Conservation (phyloP, 2,888 invertebrate genomes). For the Poecilus cupreus region DNA sequence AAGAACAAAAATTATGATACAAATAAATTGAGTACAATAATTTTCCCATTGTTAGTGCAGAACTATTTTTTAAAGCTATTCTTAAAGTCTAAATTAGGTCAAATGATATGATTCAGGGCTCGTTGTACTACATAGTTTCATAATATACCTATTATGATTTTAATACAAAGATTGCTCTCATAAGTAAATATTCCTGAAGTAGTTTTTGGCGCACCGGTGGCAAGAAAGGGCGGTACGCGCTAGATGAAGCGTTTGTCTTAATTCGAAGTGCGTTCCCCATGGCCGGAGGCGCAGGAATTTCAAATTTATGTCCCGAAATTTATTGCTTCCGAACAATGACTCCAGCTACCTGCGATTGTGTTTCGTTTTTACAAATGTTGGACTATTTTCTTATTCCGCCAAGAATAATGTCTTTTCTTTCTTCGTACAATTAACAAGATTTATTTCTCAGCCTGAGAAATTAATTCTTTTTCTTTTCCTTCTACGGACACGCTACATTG, state of each 20-base stretch:
- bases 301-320: constrained; percentile 54
- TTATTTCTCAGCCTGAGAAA: constrained; percentile 11
- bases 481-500: background rate
- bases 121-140: too few relatives aligned
- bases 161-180: too few relatives aligned
- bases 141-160: too few relatives aligned
- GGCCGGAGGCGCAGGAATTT: constrained; percentile 35
- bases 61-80: too few relatives aligned
- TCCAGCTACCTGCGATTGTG: constrained; percentile 34
- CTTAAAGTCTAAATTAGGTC: too few relatives aligned
- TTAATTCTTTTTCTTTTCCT: constrained; percentile 24
- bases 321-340: constrained; percentile 57
- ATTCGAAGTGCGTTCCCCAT: constrained; percentile 34
- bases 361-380: constrained; percentile 19
- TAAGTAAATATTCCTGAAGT: background rate
- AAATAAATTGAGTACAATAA: too few relatives aligned
- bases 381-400: constrained; percentile 2
- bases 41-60: too few relatives aligned
- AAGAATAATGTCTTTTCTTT: constrained; percentile 44
- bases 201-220: background rate
- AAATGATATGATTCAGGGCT: too few relatives aligned
- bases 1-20: too few relatives aligned
- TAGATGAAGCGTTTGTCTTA: constrained; percentile 41
- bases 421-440: constrained; percentile 38
- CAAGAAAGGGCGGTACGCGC: background rate